Percentiles rank a stretch among this genome's conserved stretches.
Conservation (phyloP, 2,797 vertebrate species). For the Microctenopoma lineatum region DNA sequence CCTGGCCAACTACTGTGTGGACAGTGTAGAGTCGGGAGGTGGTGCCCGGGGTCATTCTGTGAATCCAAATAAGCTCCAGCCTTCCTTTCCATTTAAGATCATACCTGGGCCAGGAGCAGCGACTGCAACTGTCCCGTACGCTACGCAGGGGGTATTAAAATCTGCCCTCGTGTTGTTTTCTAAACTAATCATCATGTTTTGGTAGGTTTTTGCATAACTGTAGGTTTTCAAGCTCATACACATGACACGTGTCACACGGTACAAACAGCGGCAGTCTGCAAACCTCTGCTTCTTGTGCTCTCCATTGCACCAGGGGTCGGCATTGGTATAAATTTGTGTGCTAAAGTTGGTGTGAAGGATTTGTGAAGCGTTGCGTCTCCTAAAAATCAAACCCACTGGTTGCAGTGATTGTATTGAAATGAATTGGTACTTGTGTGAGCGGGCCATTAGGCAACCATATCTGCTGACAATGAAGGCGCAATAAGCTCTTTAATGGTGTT, state of each 20-base stretch:
- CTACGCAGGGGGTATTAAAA: background rate
- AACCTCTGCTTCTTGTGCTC: background rate
- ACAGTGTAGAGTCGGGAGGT: slow-evolving; percentile 11
- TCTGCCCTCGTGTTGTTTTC: background rate
- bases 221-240: too few species aligned
- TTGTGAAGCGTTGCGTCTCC: too few species aligned
- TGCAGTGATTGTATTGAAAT: background rate
- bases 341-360: background rate
- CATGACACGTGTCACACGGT: too few species aligned
- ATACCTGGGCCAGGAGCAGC: background rate
- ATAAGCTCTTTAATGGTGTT: background rate
- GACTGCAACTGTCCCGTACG: background rate
- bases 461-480: background rate
- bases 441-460: background rate
- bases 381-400: too few species aligned
- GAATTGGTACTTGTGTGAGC: background rate
- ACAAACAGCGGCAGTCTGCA: too few species aligned
- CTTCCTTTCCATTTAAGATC: slow-evolving; percentile 21
- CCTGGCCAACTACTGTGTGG: slow-evolving; percentile 28
- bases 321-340: background rate
- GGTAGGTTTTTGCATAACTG: too few species aligned
- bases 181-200: background rate
- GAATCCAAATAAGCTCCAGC: slow-evolving; percentile 45
- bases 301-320: background rate
- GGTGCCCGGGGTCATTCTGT: background rate